Evolutionary conservation across 2,797 vertebrate species (phyloP), one percentile per base, ranked within the genome.

Genomic region (Sparus aurata): DNA sequence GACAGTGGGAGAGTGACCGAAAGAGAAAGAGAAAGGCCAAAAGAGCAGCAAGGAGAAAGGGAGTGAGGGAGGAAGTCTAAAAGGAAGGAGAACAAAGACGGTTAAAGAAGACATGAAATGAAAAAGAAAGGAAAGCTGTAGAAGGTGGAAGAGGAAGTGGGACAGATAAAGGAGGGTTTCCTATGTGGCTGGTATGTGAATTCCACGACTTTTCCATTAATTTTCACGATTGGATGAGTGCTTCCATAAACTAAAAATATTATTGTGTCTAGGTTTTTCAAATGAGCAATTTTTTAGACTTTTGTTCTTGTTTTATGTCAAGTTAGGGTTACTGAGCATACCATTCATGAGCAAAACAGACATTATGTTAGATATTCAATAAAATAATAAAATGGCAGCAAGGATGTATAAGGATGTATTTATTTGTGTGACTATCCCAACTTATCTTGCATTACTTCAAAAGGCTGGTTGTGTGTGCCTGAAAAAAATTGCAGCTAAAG

Each of bases 1-100:
- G 84, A 92, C 77, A 80, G 86, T 80, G 65, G 74, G 61, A 73
- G 77, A 68, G 60, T 5, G 80, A 79, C 80, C 7, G 18, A 46
- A 75, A 57, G 25, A 68, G 78, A 15, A 53, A 17, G 53, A 49
- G 69, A 60, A 5, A 43, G 60, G 25, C 23, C 12, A 52, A 62
- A 58, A 62, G 61, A 55, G 53, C 47, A 50, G 72, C 43, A 60
- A 55, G 54, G 55, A 74, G 47, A 58, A 82, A 67, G 67, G 68
- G 46, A 34, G 30, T 7, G 6, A 69, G 66, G 18, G 27, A 73
- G 80, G 23, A 18, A 73, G 22, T 16, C 20, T 10, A 77, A 76
- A 76, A 52, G 60, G 68, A 23, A 17, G 75, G 30, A 84, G 73
- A 80, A 73, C 74, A 79, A 77, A 75, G 73, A 34, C 58, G 66